phyloP scores from a whole-genome alignment of 2,113 vertebrate genomes.

The Zootoca vivipara region DNA sequence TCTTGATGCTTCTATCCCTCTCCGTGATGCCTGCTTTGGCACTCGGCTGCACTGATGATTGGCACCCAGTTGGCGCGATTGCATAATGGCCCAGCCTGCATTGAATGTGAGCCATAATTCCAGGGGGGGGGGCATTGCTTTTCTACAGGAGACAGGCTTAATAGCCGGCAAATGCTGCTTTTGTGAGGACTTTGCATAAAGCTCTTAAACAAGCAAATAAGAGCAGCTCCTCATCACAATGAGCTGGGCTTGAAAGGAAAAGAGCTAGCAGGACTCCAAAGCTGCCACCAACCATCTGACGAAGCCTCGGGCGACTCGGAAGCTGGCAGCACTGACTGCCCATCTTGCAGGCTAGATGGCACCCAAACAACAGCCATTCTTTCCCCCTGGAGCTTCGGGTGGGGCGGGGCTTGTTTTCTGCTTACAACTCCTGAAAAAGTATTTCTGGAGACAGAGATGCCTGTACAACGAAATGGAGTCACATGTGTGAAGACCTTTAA shows the following conservation, averaged over 20 bases:
- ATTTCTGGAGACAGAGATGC: neutral
- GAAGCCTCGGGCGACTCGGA: constrained; percentile 6
- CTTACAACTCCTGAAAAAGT: neutral
- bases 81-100: constrained; percentile 53
- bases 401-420: neutral
- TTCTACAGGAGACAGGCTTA: constrained; percentile 44
- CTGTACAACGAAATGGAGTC: neutral
- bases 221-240: neutral
- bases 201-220: neutral
- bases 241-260: constrained; percentile 10
- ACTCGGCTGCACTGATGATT: neutral
- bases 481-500: no score
- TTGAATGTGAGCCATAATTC: constrained; percentile 63
- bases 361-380: neutral
- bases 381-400: neutral
- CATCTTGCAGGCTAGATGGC: neutral
- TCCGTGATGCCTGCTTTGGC: neutral
- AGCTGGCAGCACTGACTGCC: neutral
- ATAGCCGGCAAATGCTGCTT: neutral
- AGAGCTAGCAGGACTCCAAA: neutral
- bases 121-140: constrained; percentile 59
- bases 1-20: neutral
- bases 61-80: constrained; percentile 20
- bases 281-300: constrained; percentile 20
- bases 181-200: constrained; percentile 8